phyloP scores from a whole-genome alignment of 2,113 vertebrate genomes.

The Neolamprologus cancellatus region DNA sequence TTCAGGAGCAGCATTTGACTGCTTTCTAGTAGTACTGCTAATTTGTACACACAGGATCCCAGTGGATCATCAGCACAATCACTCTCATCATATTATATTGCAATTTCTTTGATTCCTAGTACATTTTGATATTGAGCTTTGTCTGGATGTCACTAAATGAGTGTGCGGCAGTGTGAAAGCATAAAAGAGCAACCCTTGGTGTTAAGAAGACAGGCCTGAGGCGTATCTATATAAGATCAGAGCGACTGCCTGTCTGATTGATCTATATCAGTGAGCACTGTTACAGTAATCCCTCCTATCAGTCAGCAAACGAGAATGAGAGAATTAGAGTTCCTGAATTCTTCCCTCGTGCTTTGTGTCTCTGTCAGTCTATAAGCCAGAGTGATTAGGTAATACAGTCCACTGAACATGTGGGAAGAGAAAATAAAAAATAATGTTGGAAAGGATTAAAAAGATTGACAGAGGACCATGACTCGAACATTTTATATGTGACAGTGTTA shows the following conservation, averaged over 20 bases:
- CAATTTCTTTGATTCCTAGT: neutral
- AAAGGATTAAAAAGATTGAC: neutral
- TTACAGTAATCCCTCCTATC: neutral
- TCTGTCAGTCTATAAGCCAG: neutral
- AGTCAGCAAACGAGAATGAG: neutral
- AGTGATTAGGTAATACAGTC: neutral
- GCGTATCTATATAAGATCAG: neutral
- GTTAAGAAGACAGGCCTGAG: neutral
- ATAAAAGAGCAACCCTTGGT: neutral
- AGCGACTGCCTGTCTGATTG: neutral
- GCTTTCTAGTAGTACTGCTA: neutral
- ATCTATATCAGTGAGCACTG: neutral
- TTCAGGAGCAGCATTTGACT: neutral
- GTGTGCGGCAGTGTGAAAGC: neutral
- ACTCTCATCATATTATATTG: neutral
- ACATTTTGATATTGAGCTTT: neutral
- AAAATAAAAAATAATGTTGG: neutral
- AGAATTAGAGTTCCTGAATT: neutral
- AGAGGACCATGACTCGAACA: neutral
- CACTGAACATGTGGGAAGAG: neutral
- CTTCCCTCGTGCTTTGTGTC: neutral
- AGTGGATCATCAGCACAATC: neutral
- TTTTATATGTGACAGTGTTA: neutral
- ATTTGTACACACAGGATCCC: neutral
- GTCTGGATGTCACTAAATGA: neutral